Evolutionary conservation across 2,113 vertebrate species (phyloP), one percentile per base, ranked within the genome.

Genomic region (Nothoprocta perdicaria): DNA sequence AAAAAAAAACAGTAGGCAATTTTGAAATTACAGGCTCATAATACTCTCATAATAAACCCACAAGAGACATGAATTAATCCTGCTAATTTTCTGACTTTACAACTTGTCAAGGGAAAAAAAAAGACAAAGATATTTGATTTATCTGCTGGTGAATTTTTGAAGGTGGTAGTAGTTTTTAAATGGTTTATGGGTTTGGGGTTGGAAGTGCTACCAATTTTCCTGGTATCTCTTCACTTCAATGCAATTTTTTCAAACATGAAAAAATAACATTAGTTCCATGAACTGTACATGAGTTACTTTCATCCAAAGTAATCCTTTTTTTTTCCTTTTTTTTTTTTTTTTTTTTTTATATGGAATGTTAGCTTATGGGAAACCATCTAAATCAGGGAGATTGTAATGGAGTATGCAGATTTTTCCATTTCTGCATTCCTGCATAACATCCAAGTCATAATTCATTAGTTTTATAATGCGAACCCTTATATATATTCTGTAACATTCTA

Each of bases 41-140:
- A 48, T 48, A 21, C 48, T 48, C 48, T 62, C 45, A 48, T 68
- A 52, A 15, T 33, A 46, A 0, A 0, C 1, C 0, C 21, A 74
- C 45, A 35, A 53, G 35, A 48, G 1, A 67, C 9, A 15, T 78
- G 24, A 62, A 77, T 89, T 69, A 73, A 77, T 77, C 12, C 14
- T 7, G 26, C 19, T 41, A 86, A n/a, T 38, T 77, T 84, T 86
- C 60, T 66, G 68, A 52, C 5, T 41, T 85, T 52, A 5, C 18
- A 73, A 0, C 11, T 58, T 29, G 31, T 35, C 29, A 1, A 4
- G 12, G 7, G 23, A n/a, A 31, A 33, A 52, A 6, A 31, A 52
- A 52, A 4, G 26, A 16, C 40, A 31, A 21, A 33, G 50, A 16
- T 50, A 57, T 14, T 66, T 69, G 2, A 41, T 55, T 72, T 76